A percentile compares a stretch with the other conserved stretches of the same genome.
Conservation (phyloP, 1,140 invertebrate genomes). For the Drosophila ogumai region DNA sequence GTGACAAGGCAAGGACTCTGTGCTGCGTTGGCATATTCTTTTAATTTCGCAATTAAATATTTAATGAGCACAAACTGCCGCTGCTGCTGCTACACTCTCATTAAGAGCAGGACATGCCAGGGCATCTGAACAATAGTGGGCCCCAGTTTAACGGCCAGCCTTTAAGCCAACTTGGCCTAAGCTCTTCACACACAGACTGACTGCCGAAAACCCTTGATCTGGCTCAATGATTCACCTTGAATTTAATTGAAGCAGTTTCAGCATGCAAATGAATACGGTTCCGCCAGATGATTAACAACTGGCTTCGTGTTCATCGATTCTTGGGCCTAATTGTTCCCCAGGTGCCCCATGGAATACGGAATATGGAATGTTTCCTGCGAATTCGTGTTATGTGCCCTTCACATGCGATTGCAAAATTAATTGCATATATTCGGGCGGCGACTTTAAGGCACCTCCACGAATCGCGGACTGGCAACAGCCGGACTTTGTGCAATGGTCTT, state of each 20-base stretch:
- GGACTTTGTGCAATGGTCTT: slow-evolving; percentile 76
- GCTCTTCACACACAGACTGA: background rate
- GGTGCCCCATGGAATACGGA: slow-evolving; percentile 16
- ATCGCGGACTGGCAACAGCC: slow-evolving; percentile 17
- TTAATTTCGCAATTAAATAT: slow-evolving; percentile 80
- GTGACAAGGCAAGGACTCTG: slow-evolving; percentile 22
- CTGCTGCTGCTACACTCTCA: slow-evolving; percentile 50
- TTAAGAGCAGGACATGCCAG: slow-evolving; percentile 15
- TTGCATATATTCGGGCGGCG: slow-evolving; percentile 23
- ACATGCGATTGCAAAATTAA: slow-evolving; percentile 65
- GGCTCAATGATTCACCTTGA: slow-evolving; percentile 14
- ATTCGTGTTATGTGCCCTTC: slow-evolving; percentile 53
- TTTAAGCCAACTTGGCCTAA: slow-evolving; percentile 20
- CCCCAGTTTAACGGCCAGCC: slow-evolving; percentile 14
- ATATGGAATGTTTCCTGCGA: slow-evolving; percentile 18
- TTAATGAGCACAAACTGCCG: slow-evolving; percentile 61
- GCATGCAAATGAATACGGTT: slow-evolving; percentile 28
- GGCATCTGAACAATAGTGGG: slow-evolving; percentile 65
- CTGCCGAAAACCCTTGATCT: slow-evolving; percentile 13
- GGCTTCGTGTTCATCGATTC: slow-evolving; percentile 8
- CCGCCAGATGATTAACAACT: slow-evolving; percentile 19
- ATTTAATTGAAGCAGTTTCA: slow-evolving; percentile 10
- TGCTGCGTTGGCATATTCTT: slow-evolving; percentile 67
- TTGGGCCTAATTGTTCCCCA: slow-evolving; percentile 21
- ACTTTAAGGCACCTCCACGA: slow-evolving; percentile 31